These are phyloP conservation scores for Tyria jacobaeae DNA, from an alignment of 2,888 invertebrate genomes.

Conservation along the genomic window DNA sequence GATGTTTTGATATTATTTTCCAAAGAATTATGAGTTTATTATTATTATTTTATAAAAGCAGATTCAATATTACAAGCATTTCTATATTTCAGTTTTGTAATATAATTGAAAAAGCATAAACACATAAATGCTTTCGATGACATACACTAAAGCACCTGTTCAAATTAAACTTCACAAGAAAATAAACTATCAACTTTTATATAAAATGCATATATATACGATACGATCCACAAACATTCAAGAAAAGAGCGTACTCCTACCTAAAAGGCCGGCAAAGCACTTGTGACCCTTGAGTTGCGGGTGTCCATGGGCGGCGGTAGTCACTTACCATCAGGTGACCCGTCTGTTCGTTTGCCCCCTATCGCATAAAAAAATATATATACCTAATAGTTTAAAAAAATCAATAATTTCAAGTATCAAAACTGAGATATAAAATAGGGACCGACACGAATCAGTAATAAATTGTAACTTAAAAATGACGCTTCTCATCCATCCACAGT, in stretches of 20 bases:
- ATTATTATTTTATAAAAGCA: neutral
- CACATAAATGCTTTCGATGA: neutral
- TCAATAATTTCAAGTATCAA: conserved; percentile 78
- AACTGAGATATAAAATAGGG: conserved; percentile 79
- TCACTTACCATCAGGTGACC: too few relatives aligned
- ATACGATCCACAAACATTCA: too few relatives aligned
- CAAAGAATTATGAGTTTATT: too few relatives aligned
- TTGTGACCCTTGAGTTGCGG: too few relatives aligned
- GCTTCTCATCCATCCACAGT: conserved; percentile 67
- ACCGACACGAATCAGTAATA: conserved; percentile 67
- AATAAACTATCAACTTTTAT: neutral
- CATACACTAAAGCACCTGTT: neutral
- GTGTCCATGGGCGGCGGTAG: too few relatives aligned
- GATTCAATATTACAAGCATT: neutral
- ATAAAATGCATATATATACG: neutral
- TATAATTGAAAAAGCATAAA: neutral
- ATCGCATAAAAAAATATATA: too few relatives aligned
- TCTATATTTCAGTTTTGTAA: neutral
- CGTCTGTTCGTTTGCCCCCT: too few relatives aligned
- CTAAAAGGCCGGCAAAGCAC: too few relatives aligned
- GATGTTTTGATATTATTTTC: neutral
- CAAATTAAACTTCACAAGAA: neutral
- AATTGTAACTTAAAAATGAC: conserved; percentile 78
- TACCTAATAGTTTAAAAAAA: too few relatives aligned
- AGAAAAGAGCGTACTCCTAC: too few relatives aligned